Base-by-base conservation (phyloP, 2,113 vertebrate genomes). In the Greenwoodochromis staneri region DNA sequence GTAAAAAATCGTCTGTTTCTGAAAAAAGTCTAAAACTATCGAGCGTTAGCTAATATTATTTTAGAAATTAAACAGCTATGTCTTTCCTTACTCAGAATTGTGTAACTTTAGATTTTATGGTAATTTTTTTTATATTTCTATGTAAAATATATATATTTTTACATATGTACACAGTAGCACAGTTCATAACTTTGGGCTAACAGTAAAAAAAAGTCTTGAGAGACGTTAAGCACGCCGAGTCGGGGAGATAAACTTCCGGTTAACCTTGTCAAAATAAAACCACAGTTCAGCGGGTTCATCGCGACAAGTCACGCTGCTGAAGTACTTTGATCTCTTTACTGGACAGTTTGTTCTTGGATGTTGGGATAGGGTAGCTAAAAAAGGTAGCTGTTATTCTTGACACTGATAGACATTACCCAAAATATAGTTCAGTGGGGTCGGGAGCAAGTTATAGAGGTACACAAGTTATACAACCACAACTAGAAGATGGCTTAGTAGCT, bases 251-350 rank as follows among this genome's bases (percentile, higher is more conserved):
- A 13, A 53, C 51, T 16, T 82, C 90, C 85, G 81, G 85, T 54
- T 8, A 16, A 5, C 2, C 4, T 3, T 87, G 84, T 91, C 89
- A 93, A 49, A 86, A 86, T 92, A 87, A 90, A 66, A 80, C 11
- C 29, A 21, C 12, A n/a, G 73, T 51, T 78, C 10, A 49, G 42
- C 3, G 4, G 42, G 42, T 49, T 78, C 9, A 8, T 19, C 7
- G 11, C 2, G 11, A 19, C 6, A n/a, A 76, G 29, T 34, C 27
- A 12, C 24, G 7, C 10, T 51, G 11, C 17, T 3, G 13, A 81
- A 10, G 14, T 36, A 27, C 8, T 38, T 55, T 73, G 2, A 19
- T 47, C 9, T 76, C 3, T 31, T 4, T 42, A 53, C 3, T 51
- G 16, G n/a, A 8, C 14, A 3, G 7, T 78, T 87, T 76, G 19